Base-by-base conservation (phyloP, 2,888 invertebrate genomes). In the Gerosis bhagava region DNA sequence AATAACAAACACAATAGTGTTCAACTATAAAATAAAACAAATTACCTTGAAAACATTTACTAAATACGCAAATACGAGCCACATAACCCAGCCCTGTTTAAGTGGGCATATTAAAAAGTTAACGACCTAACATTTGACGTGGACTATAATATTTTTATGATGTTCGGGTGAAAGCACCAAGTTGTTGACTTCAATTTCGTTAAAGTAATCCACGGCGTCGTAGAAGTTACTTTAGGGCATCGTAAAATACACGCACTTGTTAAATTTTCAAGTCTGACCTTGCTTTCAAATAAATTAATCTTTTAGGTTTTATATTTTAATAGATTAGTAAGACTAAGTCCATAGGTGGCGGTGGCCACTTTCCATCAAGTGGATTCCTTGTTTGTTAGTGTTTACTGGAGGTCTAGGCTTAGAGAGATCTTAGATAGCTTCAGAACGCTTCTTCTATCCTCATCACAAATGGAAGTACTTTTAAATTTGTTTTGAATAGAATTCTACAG, bases 121-220 rank as follows among this genome's bases (percentile, higher is more conserved):
- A 62, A 63, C 58, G 60, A 56, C 48, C 57, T 36, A 37, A 37
- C 53, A 51, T 59, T 59, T 57, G 54, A 49, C 51, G 53, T 44
- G 42, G 53, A 51, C 55, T 54, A 50, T 60, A 58, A 60, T 54
- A 54, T 56, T 59, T 70, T 68, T 63, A 65, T 57, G 60, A 63
- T 57, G 56, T 60, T 56, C 49, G 49, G 48, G 56, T 57, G 54
- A 67, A 60, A 67, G 57, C 60, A n/a, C 53, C 50, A 48, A 54
- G 50, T 50, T 55, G 55, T 56, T 59, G 61, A 56, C 61, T 61
- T 41, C 54, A 57, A 61, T 62, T 60, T 56, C 56, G 53, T 59
- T 62, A 62, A 58, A 55, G 57, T 32, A 42, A 42, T 42, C 40
- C 29, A 5, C 56, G 54, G 28, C 29, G 40, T 21, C 40, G 29